Base-by-base conservation (phyloP, 30 jellyfish, hydroid and myxozoan genomes). In the Mastigias papua region DNA sequence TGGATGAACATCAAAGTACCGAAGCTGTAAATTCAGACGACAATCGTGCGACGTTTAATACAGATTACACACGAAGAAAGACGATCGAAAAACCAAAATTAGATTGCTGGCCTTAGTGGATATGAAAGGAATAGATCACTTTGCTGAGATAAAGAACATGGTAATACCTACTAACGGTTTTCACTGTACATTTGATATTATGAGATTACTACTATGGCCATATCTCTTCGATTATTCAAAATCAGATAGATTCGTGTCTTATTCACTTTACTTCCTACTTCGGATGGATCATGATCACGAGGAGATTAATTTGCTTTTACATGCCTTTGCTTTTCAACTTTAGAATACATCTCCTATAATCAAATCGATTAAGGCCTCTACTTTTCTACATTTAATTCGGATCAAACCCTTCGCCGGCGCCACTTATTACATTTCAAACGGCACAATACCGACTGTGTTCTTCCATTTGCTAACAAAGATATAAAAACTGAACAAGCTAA, bases 91-190 rank as follows among this genome's bases (percentile, higher is more conserved):
- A 27, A 63, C 74, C 74, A 63, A 22, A 63, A 63, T 63, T 63
- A 22, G 74, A 63, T 63, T 63, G 74, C 26, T 63, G n/a, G 74
- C 42, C 74, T 63, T 63, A 63, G 48, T 27, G 48, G 48, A 63
- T 63, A 63, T 63, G 27, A 23, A 63, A 63, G 20, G 74, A 25
- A 10, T 51, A n/a, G 74, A 23, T 63, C 42, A 63, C 19, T 63
- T 63, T 26, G 74, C 17, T 25, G 8, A 23, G 74, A 63, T 63
- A 63, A 57, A 57, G 69, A 57, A 23, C 19, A 63, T 51, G 2
- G 17, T 1, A 51, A 51, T 51, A 17, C 25, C 67, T 17, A 51
- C 67, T 51, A 51, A 51, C 67, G 67, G 67, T 51, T 23, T 51
- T 51, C 67, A 16, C 27, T 23, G 7, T 51, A 51, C 67, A 51